phyloP scores from a whole-genome alignment of 2,113 vertebrate species.

The Dipodomys merriami region DNA sequence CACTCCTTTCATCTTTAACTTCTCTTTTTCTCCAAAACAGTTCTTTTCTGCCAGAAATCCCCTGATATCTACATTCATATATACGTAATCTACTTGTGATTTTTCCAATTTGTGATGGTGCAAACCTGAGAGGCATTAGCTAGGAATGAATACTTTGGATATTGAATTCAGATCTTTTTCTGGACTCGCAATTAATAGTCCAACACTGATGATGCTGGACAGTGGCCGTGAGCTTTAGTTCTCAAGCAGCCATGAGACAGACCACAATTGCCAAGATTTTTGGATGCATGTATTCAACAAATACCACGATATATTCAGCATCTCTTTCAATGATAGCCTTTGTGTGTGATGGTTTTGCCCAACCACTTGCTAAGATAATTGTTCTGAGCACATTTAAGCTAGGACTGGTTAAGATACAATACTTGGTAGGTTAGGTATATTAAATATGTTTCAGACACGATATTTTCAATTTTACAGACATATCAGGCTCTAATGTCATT shows the following conservation, averaged over 20 bases:
- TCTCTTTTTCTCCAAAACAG: slow-evolving; percentile 7
- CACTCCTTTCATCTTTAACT: slow-evolving; percentile 17
- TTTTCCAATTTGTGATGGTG: background rate
- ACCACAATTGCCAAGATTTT: background rate
- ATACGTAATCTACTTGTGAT: background rate
- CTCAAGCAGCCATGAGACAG: background rate
- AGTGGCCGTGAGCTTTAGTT: background rate
- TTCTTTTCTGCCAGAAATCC: slow-evolving; percentile 13
- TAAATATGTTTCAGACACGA: background rate
- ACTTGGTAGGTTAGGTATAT: background rate
- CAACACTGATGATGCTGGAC: background rate
- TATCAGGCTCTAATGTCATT: background rate
- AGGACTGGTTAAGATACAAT: background rate
- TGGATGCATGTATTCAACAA: background rate
- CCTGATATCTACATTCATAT: background rate
- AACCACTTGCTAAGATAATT: background rate
- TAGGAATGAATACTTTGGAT: background rate
- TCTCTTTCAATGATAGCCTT: background rate
- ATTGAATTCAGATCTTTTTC: background rate
- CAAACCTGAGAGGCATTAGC: background rate
- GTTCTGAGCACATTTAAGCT: background rate
- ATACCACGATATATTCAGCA: background rate
- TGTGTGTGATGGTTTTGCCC: background rate
- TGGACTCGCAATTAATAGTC: background rate
- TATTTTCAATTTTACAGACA: background rate